Conservation (phyloP, 2,888 invertebrate genomes). For the Eulithis prunata region DNA sequence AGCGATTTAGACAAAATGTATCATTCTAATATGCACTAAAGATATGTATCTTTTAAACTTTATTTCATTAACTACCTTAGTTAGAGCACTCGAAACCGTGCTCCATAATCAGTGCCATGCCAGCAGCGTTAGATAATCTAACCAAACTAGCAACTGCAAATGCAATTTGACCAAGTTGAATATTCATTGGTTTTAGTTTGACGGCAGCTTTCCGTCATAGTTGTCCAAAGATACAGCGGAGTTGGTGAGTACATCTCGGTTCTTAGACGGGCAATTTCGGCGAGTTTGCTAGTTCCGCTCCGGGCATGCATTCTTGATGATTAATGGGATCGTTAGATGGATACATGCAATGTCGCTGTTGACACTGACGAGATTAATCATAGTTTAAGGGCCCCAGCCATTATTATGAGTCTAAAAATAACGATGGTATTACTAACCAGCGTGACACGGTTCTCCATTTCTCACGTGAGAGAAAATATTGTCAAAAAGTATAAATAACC, state of each 20-base stretch:
- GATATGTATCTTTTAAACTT: neutral
- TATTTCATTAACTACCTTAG: neutral
- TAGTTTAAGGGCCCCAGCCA: neutral
- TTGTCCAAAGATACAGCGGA: constrained; percentile 47
- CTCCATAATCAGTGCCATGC: constrained; percentile 17
- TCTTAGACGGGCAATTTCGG: constrained; percentile 52
- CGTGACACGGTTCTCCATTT: neutral
- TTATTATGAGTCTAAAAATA: neutral
- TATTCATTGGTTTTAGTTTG: constrained; percentile 55
- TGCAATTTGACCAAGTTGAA: constrained; percentile 50
- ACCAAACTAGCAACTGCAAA: constrained; percentile 33
- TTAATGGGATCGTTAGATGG: constrained; percentile 38
- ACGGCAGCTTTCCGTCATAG: constrained; percentile 50
- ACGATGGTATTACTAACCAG: neutral
- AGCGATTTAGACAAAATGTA: too few relatives aligned
- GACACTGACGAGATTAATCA: constrained; percentile 8
- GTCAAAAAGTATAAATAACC: neutral
- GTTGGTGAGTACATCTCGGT: constrained; percentile 36
- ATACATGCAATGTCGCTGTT: constrained; percentile 8
- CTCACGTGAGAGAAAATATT: neutral
- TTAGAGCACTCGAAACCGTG: constrained; percentile 5
- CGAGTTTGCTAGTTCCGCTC: constrained; percentile 49
- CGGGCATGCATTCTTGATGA: constrained; percentile 47
- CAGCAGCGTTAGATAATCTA: constrained; percentile 24
- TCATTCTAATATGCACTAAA: neutral